These are phyloP conservation scores for Cheilosia vulpina DNA, from an alignment of 2,888 invertebrate genomes.

Conservation along the genomic window DNA sequence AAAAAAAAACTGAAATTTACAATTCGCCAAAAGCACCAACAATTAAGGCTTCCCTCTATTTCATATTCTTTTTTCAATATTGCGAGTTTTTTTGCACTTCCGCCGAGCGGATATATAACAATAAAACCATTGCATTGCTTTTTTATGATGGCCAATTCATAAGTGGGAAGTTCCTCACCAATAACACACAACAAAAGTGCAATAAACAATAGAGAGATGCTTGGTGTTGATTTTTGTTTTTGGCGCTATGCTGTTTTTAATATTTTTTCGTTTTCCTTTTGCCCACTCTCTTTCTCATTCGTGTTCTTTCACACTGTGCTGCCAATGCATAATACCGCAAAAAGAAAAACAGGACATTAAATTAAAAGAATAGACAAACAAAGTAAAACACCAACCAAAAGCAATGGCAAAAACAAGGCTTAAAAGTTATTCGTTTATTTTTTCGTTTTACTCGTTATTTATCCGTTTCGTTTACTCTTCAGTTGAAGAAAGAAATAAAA, in stretches of 20 bases:
- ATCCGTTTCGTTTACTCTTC: conserved; percentile 23
- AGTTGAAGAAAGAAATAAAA: conserved; percentile 22
- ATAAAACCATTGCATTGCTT: conserved; percentile 46
- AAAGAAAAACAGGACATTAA: neutral
- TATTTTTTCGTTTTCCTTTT: neutral
- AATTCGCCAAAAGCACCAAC: conserved; percentile 39
- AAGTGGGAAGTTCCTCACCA: conserved; percentile 21
- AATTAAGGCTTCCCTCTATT: conserved; percentile 35
- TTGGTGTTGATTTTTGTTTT: conserved; percentile 27
- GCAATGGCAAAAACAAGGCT: conserved; percentile 23
- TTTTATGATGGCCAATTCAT: conserved; percentile 55
- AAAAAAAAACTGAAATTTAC: conserved; percentile 13
- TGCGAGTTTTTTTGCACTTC: conserved; percentile 19
- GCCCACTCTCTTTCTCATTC: conserved; percentile 1
- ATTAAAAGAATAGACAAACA: neutral
- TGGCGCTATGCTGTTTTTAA: conserved; percentile 30
- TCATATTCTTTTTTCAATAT: neutral
- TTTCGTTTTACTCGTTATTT: conserved; percentile 15
- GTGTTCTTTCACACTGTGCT: conserved; percentile 1
- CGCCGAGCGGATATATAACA: conserved; percentile 42
- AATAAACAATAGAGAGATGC: conserved; percentile 41
- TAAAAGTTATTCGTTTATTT: conserved; percentile 42
- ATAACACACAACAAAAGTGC: conserved; percentile 4
- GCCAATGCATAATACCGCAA: conserved; percentile 25
- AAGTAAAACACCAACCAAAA: neutral